Conservation (phyloP, 2,797 vertebrate species). For the Nyctibius grandis region DNA sequence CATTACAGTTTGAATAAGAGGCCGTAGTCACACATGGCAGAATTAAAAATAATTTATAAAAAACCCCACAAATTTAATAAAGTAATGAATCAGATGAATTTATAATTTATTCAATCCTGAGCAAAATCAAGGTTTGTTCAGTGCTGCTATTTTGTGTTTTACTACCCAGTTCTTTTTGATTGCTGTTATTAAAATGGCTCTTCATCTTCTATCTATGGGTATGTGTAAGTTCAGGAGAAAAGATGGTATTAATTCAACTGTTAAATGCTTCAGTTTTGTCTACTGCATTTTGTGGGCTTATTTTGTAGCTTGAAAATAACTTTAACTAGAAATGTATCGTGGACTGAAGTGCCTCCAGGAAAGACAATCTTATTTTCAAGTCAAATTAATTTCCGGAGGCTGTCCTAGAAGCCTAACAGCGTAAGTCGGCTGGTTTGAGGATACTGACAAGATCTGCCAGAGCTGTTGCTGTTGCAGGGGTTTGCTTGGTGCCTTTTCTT, state of each 20-base stretch:
- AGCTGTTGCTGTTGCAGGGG: accelerated
- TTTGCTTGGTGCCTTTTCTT: not conserved
- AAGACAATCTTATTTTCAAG: not conserved
- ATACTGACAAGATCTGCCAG: accelerated
- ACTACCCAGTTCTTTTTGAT: not conserved
- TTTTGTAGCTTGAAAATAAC: not conserved
- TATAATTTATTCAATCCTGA: not conserved
- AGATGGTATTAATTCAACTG: accelerated
- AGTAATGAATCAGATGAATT: not conserved
- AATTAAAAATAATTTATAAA: not conserved
- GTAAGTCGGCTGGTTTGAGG: accelerated
- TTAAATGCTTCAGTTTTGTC: not conserved
- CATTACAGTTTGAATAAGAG: not conserved
- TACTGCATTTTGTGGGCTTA: not conserved
- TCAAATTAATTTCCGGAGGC: accelerated
- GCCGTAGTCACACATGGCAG: not conserved
- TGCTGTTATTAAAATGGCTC: not conserved
- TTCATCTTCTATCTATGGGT: accelerated
- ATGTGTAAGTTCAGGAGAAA: not conserved
- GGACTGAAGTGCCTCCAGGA: not conserved
- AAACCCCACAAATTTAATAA: not conserved
- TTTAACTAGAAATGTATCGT: accelerated
- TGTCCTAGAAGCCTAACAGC: accelerated
- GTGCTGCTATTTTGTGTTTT: not conserved
- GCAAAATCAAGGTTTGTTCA: not conserved